Base-by-base conservation (phyloP, 2,888 invertebrate species). In the Cataglyphis albicans region DNA sequence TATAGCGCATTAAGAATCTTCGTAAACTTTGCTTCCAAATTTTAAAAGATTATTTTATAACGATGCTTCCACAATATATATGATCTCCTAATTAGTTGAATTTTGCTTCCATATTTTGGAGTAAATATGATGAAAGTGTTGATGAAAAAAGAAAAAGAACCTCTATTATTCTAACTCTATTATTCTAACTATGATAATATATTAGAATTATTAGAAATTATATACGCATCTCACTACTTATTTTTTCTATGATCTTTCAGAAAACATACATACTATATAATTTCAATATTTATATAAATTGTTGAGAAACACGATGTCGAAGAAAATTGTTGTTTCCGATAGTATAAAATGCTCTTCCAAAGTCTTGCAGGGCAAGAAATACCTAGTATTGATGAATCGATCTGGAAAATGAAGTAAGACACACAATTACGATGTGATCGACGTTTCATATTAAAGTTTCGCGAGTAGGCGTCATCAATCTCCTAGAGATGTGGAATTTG, bases 331-430 rank as follows among this genome's bases (percentile, higher is more conserved):
- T 63, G 48, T 75, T 48, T 75, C 6, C 52, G 44, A 61, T 74
- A 61, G 35, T 25, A 38, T 21, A 52, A 76, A 25, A 65, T 65
- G 55, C 35, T 76, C 75, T 65, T 76, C 65, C 52, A 65, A 75
- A n/a, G n/a, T 74, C 44, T 55, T 38, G 29, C 25, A 38, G 38
- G n/a, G n/a, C 29, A 76, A 65, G 25, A 48, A 74, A 9, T 75
- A 52, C 12, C 18, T 52, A 64, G 52, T 52, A 75, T 52, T 35
- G 38, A 65, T 41, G n/a, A 65, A 76, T 55, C 35, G 55, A 55
- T n/a, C 25, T 15, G 0, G 15, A 7, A 3, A 21, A 65, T 25
- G 44, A 64, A 41, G 15, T 64, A 64, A 25, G n/a, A 55, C 55
- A 55, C 18, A 29, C 32, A 21, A 65, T 64, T 75, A 35, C 38